Evolutionary conservation across 2,113 vertebrate genomes (phyloP).

Genomic region (Hemiscyllium ocellatum): DNA sequence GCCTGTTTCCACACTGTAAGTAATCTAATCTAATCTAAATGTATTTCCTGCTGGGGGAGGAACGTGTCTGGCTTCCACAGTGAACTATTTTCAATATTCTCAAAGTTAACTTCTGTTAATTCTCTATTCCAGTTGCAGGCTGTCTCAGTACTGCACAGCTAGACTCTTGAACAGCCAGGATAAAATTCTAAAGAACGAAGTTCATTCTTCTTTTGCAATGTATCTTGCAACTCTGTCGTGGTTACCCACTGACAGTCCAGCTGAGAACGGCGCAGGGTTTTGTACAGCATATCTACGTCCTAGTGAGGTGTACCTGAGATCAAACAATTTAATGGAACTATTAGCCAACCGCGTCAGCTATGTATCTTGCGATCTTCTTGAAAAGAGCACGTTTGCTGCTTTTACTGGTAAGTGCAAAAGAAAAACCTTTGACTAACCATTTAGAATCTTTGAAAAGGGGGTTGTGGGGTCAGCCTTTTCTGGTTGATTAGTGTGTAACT

Average conservation of each 20-base stretch:
- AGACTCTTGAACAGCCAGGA: slow-evolving; percentile 53
- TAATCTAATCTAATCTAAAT: neutral
- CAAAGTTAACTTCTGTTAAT: neutral
- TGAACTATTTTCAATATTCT: neutral
- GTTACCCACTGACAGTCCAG: slow-evolving; percentile 51
- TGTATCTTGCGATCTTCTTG: slow-evolving; percentile 46
- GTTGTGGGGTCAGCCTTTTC: neutral
- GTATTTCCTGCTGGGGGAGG: neutral
- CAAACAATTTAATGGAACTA: slow-evolving; percentile 47
- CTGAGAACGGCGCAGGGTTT: neutral
- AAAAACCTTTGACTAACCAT: too few species aligned
- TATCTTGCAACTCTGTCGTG: slow-evolving; percentile 53
- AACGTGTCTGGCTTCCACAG: neutral
- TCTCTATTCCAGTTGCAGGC: slow-evolving; percentile 51
- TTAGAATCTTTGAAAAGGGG: neutral
- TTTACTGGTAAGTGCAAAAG: slow-evolving; percentile 50
- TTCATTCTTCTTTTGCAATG: slow-evolving; percentile 57
- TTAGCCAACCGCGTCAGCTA: slow-evolving; percentile 59
- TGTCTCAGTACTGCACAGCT: slow-evolving; percentile 58
- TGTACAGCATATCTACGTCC: slow-evolving; percentile 49
- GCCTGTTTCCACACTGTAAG: too few species aligned
- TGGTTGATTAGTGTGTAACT: neutral
- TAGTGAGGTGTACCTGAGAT: slow-evolving; percentile 52
- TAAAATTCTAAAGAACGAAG: slow-evolving; percentile 40
- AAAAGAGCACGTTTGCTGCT: slow-evolving; percentile 55